A percentile compares a stretch with the other conserved stretches of the same genome.
These are phyloP conservation scores for Oryzaephilus surinamensis DNA, from an alignment of 1,140 invertebrate species.

Conservation along the genomic window DNA sequence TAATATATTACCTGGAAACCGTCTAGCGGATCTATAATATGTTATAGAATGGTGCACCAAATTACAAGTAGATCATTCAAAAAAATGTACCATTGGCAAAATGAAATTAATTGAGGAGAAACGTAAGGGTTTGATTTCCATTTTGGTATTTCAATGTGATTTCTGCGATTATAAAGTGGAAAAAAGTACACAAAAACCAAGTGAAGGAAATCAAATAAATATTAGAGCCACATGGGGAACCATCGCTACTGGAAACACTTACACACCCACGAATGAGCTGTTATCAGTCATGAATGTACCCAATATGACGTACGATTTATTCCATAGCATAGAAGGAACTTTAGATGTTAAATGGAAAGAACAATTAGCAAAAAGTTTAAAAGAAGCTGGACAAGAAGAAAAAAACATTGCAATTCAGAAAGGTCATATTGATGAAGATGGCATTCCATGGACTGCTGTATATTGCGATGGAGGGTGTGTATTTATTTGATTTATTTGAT, in stretches of 20 bases:
- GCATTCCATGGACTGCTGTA: not conserved
- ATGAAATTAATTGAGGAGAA: constrained; percentile 1
- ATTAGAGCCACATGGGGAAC: not conserved
- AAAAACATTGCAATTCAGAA: not conserved
- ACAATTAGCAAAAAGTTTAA: not conserved
- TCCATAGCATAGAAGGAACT: not conserved
- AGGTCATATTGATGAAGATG: constrained; percentile 1
- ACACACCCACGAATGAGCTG: not conserved
- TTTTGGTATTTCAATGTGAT: not conserved
- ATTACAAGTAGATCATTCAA: no score
- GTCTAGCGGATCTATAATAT: no score
- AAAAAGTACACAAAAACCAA: not conserved
- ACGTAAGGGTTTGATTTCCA: not conserved
- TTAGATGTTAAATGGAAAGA: constrained; percentile 1
- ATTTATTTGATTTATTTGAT: no score
- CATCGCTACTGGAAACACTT: not conserved
- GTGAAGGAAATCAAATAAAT: not conserved
- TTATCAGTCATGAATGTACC: not conserved
- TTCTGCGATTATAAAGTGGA: not conserved
- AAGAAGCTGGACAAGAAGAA: constrained; percentile 2
- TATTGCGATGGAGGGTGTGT: constrained; percentile 1
- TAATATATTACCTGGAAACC: no score
- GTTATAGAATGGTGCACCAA: no score
- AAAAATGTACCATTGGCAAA: not conserved
- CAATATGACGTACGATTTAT: not conserved